Evolutionary conservation across 1,140 invertebrate genomes (phyloP).

Genomic region (Nasonia longicornis): DNA sequence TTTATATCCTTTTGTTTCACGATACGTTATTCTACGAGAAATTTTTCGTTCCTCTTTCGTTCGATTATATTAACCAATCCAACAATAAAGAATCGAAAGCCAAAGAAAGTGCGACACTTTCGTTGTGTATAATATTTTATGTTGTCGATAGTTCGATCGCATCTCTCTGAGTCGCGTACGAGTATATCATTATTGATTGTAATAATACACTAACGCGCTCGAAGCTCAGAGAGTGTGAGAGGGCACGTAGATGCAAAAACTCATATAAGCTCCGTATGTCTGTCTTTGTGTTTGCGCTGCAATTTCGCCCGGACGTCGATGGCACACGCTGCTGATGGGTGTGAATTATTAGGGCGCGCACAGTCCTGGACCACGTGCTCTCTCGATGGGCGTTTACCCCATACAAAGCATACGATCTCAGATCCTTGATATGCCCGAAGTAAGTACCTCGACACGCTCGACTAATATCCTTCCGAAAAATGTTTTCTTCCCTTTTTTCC

Average conservation of each 20-base stretch:
- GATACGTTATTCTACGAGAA: too few relatives aligned
- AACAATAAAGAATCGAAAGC: not conserved
- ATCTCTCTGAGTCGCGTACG: not conserved
- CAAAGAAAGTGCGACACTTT: not conserved
- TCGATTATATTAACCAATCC: too few relatives aligned
- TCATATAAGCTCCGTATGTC: conserved; percentile 42
- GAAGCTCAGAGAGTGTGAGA: conserved; percentile 5
- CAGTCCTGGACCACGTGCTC: conserved; percentile 86
- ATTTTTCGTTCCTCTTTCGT: too few relatives aligned
- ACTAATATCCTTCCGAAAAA: conserved; percentile 9
- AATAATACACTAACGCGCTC: not conserved
- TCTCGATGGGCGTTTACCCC: conserved; percentile 88
- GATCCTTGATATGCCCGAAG: conserved; percentile 86
- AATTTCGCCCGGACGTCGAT: conserved; percentile 49
- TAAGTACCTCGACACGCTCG: conserved; percentile 75
- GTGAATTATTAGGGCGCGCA: conserved; percentile 79
- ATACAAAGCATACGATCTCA: conserved; percentile 87
- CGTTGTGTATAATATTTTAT: conserved; percentile 4
- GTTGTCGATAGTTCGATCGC: conserved; percentile 7
- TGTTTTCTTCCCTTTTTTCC: conserved; percentile 6
- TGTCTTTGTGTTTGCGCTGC: conserved; percentile 48
- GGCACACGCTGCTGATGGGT: conserved; percentile 53
- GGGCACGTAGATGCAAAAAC: not conserved
- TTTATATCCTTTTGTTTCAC: too few relatives aligned
- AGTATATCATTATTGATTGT: too few relatives aligned